Conservation (phyloP, 2,888 invertebrate species). For the Fragum fragum region DNA sequence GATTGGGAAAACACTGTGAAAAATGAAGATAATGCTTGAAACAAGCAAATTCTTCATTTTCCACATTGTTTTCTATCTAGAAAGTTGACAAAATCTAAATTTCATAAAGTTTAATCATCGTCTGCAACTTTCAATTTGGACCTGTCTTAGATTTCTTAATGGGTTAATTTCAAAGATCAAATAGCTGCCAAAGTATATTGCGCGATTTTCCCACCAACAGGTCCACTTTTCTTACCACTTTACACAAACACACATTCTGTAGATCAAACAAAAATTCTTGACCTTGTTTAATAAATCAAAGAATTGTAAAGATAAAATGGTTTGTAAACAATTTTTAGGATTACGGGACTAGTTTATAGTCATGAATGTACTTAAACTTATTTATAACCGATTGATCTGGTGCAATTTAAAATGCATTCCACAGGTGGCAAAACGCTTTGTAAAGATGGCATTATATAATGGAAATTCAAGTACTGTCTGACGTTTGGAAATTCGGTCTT, state of each 20-base stretch:
- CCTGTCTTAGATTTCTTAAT: too few relatives aligned
- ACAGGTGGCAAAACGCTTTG: not conserved
- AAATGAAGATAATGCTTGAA: too few relatives aligned
- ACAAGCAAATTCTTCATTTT: too few relatives aligned
- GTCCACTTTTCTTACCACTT: not conserved
- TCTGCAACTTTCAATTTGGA: too few relatives aligned
- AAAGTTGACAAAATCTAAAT: too few relatives aligned
- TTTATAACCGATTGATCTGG: not conserved
- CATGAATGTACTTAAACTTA: not conserved
- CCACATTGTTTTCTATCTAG: too few relatives aligned
- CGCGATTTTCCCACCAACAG: not conserved
- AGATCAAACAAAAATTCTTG: conserved; percentile 9
- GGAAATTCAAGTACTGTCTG: not conserved
- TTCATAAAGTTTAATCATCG: too few relatives aligned
- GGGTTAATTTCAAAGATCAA: too few relatives aligned
- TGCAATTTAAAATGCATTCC: not conserved
- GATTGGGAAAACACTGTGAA: too few relatives aligned
- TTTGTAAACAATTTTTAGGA: not conserved
- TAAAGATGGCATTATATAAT: not conserved
- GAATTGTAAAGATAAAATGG: conserved; percentile 1
- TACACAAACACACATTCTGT: not conserved
- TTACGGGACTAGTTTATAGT: not conserved
- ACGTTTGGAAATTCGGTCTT: too few relatives aligned
- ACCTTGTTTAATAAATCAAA: conserved; percentile 2
- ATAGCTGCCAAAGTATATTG: not conserved